phyloP scores from a whole-genome alignment of 2,888 invertebrate genomes.

The Cantharis rustica region DNA sequence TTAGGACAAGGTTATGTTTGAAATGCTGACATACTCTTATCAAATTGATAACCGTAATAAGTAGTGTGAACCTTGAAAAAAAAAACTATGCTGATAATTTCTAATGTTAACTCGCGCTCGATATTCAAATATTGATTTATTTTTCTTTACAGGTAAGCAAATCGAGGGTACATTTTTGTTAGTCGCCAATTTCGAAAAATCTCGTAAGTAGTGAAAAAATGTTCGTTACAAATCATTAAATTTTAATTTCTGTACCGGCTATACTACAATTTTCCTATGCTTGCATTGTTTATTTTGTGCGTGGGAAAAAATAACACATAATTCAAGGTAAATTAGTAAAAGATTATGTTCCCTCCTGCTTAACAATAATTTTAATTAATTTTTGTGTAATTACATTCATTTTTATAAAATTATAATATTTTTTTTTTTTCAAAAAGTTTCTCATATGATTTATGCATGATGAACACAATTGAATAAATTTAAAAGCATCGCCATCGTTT shows the following conservation, averaged over 20 bases:
- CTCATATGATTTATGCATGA: not conserved
- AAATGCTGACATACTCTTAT: not conserved
- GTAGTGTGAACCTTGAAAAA: not conserved
- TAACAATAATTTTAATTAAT: not conserved
- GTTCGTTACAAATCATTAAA: not conserved
- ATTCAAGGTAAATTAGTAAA: not conserved
- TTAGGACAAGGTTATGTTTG: not conserved
- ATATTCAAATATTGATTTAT: not conserved
- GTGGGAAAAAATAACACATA: not conserved
- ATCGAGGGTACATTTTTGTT: not conserved
- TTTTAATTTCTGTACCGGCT: not conserved
- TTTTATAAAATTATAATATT: not conserved
- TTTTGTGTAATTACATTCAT: not conserved
- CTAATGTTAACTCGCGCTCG: not conserved
- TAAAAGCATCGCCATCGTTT: not conserved
- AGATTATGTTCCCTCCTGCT: not conserved
- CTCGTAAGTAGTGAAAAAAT: not conserved
- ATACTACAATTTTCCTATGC: not conserved
- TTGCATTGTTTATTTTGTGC: not conserved
- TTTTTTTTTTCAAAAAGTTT: not conserved
- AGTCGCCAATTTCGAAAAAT: not conserved
- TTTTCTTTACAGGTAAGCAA: constrained; percentile 2
- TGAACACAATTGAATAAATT: not conserved
- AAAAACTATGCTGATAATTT: not conserved
- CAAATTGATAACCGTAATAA: constrained; percentile 1